Conservation (phyloP, 2,113 vertebrate genomes). For the Trogon melanurus region DNA sequence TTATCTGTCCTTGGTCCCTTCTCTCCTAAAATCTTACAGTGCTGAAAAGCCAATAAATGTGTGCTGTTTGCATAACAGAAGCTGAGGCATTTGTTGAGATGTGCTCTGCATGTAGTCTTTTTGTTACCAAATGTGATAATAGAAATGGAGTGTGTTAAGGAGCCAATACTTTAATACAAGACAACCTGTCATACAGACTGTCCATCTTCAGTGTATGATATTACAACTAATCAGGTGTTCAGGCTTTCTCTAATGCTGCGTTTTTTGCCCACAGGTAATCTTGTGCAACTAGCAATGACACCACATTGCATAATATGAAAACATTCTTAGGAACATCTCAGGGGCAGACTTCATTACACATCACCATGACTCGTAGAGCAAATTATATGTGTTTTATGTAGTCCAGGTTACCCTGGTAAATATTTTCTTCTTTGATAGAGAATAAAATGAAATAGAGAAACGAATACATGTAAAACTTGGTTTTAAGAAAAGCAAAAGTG, state of each 20-base stretch:
- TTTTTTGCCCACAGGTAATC: conserved; percentile 36
- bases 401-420: conserved; percentile 57
- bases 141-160: background rate
- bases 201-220: background rate
- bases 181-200: conserved; percentile 8
- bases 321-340: conserved; percentile 11
- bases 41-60: background rate
- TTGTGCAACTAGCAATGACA: conserved; percentile 1
- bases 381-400: conserved; percentile 55
- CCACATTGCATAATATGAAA: background rate
- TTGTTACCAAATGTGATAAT: background rate
- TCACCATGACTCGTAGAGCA: conserved; percentile 30
- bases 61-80: background rate
- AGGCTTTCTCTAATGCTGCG: background rate
- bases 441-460: conserved; percentile 29
- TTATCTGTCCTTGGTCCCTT: background rate
- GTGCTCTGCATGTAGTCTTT: background rate
- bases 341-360: conserved; percentile 7
- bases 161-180: conserved; percentile 13
- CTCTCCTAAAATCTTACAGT: background rate
- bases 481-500: conserved; percentile 8
- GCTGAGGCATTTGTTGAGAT: background rate
- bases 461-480: background rate
- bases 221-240: background rate
- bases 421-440: conserved; percentile 43